Base-by-base conservation (phyloP, 2,797 vertebrate species). In the Oreortyx pictus region DNA sequence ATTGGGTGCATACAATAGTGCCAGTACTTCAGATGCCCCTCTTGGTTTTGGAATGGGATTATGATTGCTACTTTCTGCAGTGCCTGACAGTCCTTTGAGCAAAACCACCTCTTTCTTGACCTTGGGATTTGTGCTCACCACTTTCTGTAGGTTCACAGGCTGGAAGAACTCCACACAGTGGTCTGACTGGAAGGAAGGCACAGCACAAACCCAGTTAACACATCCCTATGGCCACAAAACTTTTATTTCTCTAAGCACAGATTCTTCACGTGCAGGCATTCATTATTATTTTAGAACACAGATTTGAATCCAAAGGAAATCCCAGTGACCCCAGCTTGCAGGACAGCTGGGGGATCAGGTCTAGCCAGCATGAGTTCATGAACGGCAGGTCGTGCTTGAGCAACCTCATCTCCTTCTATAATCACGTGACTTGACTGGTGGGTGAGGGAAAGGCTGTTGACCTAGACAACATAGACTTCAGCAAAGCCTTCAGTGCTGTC, bases 21-120 rank as follows among this genome's bases (percentile, higher is more conserved):
- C 99, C 99, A 99, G 94, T 97, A 99, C 88, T 98, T 99, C n/a
- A 99, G 98, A 92, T 99, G 99, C n/a, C 99, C 98, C 8, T 99
- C 98, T 8, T 99, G 97, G 7, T 98, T 98, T 43, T 99, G 97
- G 97, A 99, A 99, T 0, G 99, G 99, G 86, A 99, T 99, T 89
- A 99, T 98, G 93, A 99, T 71, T 81, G 99, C 99, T 47, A 99
- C 99, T 92, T 99, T 99, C 97, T 99, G 98, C 89, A 97, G 97
- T 9, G 99, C 98, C 77, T 89, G 20, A 41, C 99, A 99, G 94
- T 98, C 94, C 27, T 85, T 90, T 1, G 99, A 52, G 90, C 91
- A 87, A 96, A 99, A 46, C 97, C 98, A 18, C 99, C 99, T 1
- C 99, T 99, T 61, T 78, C 87, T 75, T 93, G 74, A 99, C 82